Conservation (phyloP, 2,888 invertebrate species). For the Nomada goodeniana region DNA sequence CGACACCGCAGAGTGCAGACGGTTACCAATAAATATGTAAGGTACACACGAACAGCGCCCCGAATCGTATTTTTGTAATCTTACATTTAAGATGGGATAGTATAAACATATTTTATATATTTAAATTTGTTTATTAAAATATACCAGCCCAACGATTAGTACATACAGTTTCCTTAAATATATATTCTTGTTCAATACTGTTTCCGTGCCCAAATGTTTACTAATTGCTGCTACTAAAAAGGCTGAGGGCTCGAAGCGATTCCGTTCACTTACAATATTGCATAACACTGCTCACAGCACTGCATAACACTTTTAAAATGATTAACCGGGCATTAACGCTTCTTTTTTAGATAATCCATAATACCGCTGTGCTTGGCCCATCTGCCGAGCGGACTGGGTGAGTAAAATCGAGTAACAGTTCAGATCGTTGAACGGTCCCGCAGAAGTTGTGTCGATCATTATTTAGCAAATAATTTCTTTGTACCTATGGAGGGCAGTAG, state of each 20-base stretch:
- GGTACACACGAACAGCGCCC: not conserved
- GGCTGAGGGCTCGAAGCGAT: not conserved
- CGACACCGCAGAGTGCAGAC: constrained; percentile 16
- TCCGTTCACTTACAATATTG: constrained; percentile 1
- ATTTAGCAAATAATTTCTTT: constrained; percentile 42
- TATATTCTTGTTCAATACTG: not conserved
- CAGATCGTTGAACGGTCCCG: constrained; percentile 38
- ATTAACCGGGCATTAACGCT: constrained; percentile 60
- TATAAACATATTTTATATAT: not conserved
- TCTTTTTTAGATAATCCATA: constrained; percentile 88
- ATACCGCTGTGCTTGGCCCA: constrained; percentile 85
- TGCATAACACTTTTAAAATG: constrained; percentile 5
- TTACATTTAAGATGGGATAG: not conserved
- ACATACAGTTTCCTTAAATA: not conserved
- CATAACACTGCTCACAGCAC: not conserved
- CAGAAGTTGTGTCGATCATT: constrained; percentile 43
- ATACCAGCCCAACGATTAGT: not conserved
- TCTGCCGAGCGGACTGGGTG: constrained; percentile 87
- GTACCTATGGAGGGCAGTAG: constrained; percentile 20
- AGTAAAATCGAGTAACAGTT: constrained; percentile 76
- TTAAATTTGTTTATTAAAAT: not conserved
- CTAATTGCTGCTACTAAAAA: not conserved
- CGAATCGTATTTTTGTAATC: not conserved
- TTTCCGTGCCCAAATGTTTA: not conserved
- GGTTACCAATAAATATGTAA: not conserved